Evolutionary conservation across 2,888 invertebrate species (phyloP).

Genomic region (Phengaris alcon): DNA sequence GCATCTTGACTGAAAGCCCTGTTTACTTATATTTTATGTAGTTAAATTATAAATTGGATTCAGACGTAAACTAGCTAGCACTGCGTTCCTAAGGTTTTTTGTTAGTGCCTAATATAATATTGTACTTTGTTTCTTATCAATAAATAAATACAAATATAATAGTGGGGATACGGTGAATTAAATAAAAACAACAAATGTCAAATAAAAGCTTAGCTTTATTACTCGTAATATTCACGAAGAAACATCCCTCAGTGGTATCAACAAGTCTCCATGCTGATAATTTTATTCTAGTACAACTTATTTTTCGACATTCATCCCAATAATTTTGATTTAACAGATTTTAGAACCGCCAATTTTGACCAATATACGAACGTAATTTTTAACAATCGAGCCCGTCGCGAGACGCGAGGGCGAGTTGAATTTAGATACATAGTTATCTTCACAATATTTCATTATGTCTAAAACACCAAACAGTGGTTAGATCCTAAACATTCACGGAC

Average conservation of each 20-base stretch:
- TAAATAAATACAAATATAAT: neutral
- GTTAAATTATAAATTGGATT: too few relatives aligned
- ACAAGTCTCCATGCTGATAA: constrained; percentile 70
- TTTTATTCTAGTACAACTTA: constrained; percentile 62
- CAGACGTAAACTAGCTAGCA: too few relatives aligned
- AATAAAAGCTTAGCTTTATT: constrained; percentile 88
- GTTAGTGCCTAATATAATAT: too few relatives aligned
- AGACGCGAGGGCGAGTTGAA: constrained; percentile 45
- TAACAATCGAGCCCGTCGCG: constrained; percentile 45
- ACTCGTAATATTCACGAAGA: constrained; percentile 85
- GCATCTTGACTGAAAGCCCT: too few relatives aligned
- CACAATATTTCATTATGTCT: constrained; percentile 68
- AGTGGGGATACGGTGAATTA: neutral
- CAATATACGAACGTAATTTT: constrained; percentile 61
- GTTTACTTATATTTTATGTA: too few relatives aligned
- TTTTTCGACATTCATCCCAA: constrained; percentile 65
- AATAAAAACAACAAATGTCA: constrained; percentile 52
- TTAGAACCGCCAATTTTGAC: constrained; percentile 64
- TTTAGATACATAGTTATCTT: constrained; percentile 62
- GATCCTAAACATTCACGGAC: constrained; percentile 77
- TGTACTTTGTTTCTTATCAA: too few relatives aligned
- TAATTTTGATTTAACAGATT: constrained; percentile 67
- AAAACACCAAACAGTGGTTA: constrained; percentile 76
- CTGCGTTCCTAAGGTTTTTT: too few relatives aligned
- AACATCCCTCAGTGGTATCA: constrained; percentile 76